Evolutionary conservation across 2,888 invertebrate species (phyloP).

Genomic region (Eueremaeus valkanovi): DNA sequence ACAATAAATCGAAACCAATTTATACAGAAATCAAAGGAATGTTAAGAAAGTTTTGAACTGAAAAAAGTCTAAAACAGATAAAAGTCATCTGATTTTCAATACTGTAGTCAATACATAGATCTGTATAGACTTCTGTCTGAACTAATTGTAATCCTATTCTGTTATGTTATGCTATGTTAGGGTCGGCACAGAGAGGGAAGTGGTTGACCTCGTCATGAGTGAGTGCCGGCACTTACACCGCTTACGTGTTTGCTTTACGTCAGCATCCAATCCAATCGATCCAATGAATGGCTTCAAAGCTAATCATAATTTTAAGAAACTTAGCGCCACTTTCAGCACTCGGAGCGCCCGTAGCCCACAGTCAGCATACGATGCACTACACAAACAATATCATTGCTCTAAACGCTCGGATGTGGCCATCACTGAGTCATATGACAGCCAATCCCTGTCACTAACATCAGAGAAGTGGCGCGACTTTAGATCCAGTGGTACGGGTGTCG

Average conservation of each 20-base stretch:
- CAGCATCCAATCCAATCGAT: not conserved
- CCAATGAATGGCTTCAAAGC: conserved; percentile 28
- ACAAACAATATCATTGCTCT: not conserved
- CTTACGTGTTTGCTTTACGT: conserved; percentile 20
- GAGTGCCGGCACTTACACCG: conserved; percentile 33
- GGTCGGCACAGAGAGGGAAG: not conserved
- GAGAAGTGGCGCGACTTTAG: not conserved
- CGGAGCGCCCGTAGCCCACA: not conserved
- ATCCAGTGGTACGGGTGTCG: no score
- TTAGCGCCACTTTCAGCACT: not conserved
- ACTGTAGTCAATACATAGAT: no score
- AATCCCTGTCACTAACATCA: not conserved
- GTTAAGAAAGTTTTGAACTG: no score
- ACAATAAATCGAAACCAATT: no score
- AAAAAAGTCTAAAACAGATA: no score
- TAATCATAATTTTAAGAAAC: conserved; percentile 20
- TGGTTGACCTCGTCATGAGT: conserved; percentile 29
- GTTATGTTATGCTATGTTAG: not conserved
- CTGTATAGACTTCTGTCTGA: no score
- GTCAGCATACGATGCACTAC: not conserved
- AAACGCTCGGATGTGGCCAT: not conserved
- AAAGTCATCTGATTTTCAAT: no score
- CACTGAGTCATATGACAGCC: not conserved
- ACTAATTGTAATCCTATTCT: no score
- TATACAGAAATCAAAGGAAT: no score